Evolutionary conservation across 2,888 invertebrate species (phyloP), one percentile per base, ranked within the genome.

Genomic region (Cyclophora punctaria): DNA sequence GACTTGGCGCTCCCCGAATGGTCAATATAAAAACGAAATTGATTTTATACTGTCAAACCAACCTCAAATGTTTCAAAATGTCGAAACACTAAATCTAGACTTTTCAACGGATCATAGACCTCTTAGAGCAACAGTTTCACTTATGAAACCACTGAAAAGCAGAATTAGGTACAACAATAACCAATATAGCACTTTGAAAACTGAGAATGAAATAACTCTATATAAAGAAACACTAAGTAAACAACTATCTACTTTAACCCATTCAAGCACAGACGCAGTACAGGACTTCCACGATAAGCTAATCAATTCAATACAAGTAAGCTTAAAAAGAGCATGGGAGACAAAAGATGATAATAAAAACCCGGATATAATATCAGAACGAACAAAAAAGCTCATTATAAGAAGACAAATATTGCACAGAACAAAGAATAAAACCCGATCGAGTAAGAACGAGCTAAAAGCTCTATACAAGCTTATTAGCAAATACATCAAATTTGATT

Each of bases 1-100:
- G 57, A 55, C 57, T 5, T 57, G 57, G 56, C 47, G 44, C 3
- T 55, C 60, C 7, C 58, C 55, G 34, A 48, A 57, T 33, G 44
- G 48, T 44, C 48, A 47, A 7, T 41, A 34, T 0, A 57, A 48
- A 49, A 61, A 58, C 5, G 48, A 56, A 55, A 53, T 59, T 2
- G 57, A 60, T 45, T 58, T 46, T 7, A 58, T 61, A 5, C 40
- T 54, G 45, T 52, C 49, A 34, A 49, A 53, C 42, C 44, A 5
- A 3, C 51, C 52, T 34, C 50, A 53, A 41, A 4, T 7, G 2
- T 34, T 51, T 34, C 45, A 46, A 5, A 48, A 51, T 34, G 41
- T 49, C 7, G 55, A 58, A 55, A 35, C 48, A 5, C 4, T 53
- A 4, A 50, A 45, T 5, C 5, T 41, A n/a, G 47, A 41, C 7